Percentiles rank a stretch among this genome's conserved stretches.
phyloP scores from a whole-genome alignment of 2,797 vertebrate genomes.

The Catamblyrhynchus diadema region DNA sequence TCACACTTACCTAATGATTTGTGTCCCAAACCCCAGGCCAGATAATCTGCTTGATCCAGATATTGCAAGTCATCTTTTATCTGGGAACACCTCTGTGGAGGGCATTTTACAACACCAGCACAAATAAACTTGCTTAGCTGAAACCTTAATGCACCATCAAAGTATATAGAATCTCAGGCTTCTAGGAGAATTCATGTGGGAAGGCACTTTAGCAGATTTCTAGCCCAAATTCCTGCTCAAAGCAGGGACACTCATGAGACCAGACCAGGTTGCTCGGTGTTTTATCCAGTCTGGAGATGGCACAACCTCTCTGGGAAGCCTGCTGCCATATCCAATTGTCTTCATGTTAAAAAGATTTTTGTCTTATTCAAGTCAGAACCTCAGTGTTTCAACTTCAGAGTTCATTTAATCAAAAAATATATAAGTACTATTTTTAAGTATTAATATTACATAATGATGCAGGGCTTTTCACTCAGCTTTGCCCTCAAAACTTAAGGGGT shows the following conservation, averaged over 20 bases:
- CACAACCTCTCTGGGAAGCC: neutral
- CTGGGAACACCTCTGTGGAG: neutral
- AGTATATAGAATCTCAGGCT: neutral
- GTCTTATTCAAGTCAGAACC: neutral
- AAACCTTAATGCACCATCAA: neutral
- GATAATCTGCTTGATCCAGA: neutral
- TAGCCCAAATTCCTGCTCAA: neutral
- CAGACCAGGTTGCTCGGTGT: neutral
- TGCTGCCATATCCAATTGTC: neutral
- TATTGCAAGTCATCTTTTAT: neutral
- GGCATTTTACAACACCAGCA: neutral
- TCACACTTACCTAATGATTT: neutral
- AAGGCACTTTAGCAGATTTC: neutral
- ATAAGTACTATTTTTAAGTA: neutral
- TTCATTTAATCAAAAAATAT: neutral
- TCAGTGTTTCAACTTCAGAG: neutral
- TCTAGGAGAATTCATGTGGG: neutral
- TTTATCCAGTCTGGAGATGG: neutral
- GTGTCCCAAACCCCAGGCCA: neutral
- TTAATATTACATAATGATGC: neutral
- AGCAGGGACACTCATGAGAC: neutral
- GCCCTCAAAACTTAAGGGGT: neutral
- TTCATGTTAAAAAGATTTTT: neutral
- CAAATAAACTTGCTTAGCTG: neutral
- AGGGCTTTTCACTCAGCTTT: neutral